phyloP scores from a whole-genome alignment of 2,888 invertebrate species.

The Lottia gigantea region DNA sequence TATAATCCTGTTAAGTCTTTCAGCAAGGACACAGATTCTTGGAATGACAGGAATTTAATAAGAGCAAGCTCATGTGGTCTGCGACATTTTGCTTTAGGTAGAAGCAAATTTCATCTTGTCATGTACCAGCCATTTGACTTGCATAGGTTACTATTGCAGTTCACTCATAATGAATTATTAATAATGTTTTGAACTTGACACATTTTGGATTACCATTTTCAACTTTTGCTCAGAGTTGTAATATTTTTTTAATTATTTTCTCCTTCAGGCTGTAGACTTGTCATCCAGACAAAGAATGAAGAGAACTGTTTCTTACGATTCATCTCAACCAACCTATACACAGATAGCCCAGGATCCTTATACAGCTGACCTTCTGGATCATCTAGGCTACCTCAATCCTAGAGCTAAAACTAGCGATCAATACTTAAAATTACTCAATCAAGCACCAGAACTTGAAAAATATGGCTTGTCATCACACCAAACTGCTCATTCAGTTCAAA shows the following conservation, averaged over 20 bases:
- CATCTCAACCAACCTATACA: conserved; percentile 10
- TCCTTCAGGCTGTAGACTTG: conserved; percentile 35
- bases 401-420: conserved; percentile 25
- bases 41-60: too few species aligned
- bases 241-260: neutral
- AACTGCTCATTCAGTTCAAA: neutral
- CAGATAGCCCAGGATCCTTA: neutral
- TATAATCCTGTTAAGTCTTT: too few species aligned
- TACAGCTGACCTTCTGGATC: conserved; percentile 31
- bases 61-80: too few species aligned
- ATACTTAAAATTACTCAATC: conserved; percentile 35
- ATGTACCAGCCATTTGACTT: too few species aligned
- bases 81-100: too few species aligned
- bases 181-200: too few species aligned
- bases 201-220: too few species aligned
- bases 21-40: too few species aligned
- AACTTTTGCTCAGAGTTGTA: too few species aligned
- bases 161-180: too few species aligned
- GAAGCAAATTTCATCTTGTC: too few species aligned
- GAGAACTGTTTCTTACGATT: conserved; percentile 35
- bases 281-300: conserved; percentile 29
- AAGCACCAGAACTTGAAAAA: conserved; percentile 28
- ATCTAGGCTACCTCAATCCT: conserved; percentile 37
- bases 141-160: too few species aligned
- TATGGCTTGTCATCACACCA: neutral